Conservation (phyloP, 2,888 invertebrate genomes). For the Drosophila kanekoi region DNA sequence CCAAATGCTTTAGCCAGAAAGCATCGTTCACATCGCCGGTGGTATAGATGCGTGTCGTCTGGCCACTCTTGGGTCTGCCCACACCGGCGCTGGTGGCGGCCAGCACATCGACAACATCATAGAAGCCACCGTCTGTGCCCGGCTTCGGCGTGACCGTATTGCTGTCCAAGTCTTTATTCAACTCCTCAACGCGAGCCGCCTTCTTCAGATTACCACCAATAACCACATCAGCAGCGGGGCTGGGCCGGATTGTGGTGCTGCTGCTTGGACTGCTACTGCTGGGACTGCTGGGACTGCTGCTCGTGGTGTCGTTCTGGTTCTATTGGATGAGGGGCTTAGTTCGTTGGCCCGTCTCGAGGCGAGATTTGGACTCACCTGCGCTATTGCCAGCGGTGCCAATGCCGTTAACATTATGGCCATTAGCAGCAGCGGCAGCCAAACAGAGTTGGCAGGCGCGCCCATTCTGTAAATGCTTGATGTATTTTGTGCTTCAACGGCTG, state of each 20-base stretch:
- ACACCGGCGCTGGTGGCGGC: constrained; percentile 43
- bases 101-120: constrained; percentile 72
- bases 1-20: constrained; percentile 82
- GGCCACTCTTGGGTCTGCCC: constrained; percentile 61
- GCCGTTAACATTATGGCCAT: constrained; percentile 17
- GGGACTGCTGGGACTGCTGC: constrained; percentile 9
- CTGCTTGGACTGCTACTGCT: constrained; percentile 26
- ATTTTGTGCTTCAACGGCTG: constrained; percentile 20
- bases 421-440: constrained; percentile 53
- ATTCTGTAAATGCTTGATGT: constrained; percentile 29
- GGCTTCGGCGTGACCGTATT: constrained; percentile 9
- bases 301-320: constrained; percentile 20
- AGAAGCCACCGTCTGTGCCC: constrained; percentile 23
- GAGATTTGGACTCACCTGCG: constrained; percentile 41
- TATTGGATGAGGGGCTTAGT: background rate
- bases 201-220: constrained; percentile 32
- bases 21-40: constrained; percentile 74
- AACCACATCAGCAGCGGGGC: constrained; percentile 17
- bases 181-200: constrained; percentile 34
- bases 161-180: constrained; percentile 7
- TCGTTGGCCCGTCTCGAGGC: background rate
- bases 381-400: constrained; percentile 20
- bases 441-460: constrained; percentile 42
- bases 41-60: constrained; percentile 76
- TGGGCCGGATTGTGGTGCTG: constrained; percentile 26